Evolutionary conservation across 2,888 invertebrate species (phyloP).

Genomic region (Ochropleura plecta): DNA sequence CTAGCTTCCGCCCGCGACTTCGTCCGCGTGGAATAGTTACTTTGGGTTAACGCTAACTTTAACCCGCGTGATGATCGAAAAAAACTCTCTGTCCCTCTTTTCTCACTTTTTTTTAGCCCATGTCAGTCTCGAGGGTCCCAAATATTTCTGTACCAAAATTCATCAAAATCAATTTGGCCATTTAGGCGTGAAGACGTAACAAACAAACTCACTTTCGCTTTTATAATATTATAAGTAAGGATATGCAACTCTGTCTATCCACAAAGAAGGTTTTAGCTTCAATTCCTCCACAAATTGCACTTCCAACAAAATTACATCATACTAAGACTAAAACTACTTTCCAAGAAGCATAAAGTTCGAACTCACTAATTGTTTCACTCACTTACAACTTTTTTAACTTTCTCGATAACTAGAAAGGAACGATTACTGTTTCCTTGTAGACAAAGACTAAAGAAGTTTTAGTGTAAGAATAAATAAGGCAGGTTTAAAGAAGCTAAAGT

Average conservation of each 20-base stretch:
- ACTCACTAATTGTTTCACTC: slow-evolving; percentile 55
- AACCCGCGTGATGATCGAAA: too few relatives aligned
- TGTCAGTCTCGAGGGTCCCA: too few relatives aligned
- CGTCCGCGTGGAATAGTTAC: too few relatives aligned
- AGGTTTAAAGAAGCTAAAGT: slow-evolving; percentile 1
- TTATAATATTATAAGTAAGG: too few relatives aligned
- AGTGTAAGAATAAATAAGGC: slow-evolving; percentile 16
- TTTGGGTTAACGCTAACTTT: too few relatives aligned
- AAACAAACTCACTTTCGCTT: too few relatives aligned
- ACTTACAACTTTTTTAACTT: slow-evolving; percentile 47
- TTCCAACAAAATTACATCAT: slow-evolving; percentile 17
- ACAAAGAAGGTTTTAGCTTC: background rate
- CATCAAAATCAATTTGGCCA: too few relatives aligned
- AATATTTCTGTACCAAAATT: too few relatives aligned
- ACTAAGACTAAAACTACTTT: slow-evolving; percentile 16
- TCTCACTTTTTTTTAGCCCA: too few relatives aligned
- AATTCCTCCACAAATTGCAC: background rate
- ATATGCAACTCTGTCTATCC: background rate
- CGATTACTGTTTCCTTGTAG: slow-evolving; percentile 47
- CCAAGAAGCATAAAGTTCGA: slow-evolving; percentile 27
- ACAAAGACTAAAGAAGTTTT: slow-evolving; percentile 27
- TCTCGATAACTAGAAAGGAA: slow-evolving; percentile 39
- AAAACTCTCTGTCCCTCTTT: too few relatives aligned
- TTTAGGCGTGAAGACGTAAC: too few relatives aligned
- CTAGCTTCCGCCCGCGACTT: too few relatives aligned